Base-by-base conservation (phyloP, 1,140 invertebrate species). In the Lysiphlebus fabarum region DNA sequence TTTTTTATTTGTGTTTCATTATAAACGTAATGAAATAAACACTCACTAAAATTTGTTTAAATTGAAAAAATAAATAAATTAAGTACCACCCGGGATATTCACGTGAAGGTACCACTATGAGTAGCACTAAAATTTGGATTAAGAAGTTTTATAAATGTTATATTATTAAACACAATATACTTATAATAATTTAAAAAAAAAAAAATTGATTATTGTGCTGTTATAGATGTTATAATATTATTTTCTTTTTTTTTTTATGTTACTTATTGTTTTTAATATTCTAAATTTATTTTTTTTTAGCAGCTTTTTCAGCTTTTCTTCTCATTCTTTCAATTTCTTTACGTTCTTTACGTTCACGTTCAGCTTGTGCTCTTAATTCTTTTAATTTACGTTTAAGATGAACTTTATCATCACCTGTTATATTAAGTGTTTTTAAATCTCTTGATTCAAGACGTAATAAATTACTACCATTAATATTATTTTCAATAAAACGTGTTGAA, bases 321-420 rank as follows among this genome's bases (percentile, higher is more conserved):
- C 85, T 83, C 70, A 87, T 81, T 67, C 87, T 85, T 65, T 91
- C 90, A 56, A 87, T 86, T 69, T 90, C 89, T 64, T 90, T 88
- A 34, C 89, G 81, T 65, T 93, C 89, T 51, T 88, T 88, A 51
- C 87, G 83, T 71, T 93, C 90, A 65, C 91, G 91, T 62, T 95
- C 92, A 53, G 86, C 86, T 58, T 87, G 86, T 14, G 84, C 76
- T 67, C 88, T 87, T 41, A 95, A 81, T 69, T 95, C 92, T 79
- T 95, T 95, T 45, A 96, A 83, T 70, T 92, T 92, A 47, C 92
- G 86, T 75, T 96, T 96, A 62, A 96, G 81, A 58, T 88, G 82
- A 58, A 85, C 84, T 63, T 93, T 92, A 72, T 95, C 91, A 47
- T 92, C 90, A 6, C 86, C 85, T 48, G 80, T 82, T 37, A 95